Conservation (phyloP, 2,888 invertebrate species). For the Steinernema hermaphroditum region DNA sequence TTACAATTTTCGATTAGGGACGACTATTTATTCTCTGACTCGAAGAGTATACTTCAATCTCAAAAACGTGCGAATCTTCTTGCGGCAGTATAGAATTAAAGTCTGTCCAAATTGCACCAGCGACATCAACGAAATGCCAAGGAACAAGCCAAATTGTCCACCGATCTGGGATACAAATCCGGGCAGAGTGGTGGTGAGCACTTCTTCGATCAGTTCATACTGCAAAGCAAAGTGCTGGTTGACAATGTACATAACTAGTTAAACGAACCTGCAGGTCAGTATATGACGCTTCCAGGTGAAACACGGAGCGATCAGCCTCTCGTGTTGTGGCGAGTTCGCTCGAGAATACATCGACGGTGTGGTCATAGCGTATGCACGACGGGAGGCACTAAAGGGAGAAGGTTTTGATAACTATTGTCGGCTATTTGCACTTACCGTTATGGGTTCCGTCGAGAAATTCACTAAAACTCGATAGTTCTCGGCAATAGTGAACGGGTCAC, state of each 20-base stretch:
- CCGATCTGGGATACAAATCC: slow-evolving; percentile 45
- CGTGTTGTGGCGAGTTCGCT: slow-evolving; percentile 19
- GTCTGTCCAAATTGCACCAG: slow-evolving; percentile 37
- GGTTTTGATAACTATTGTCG: too few species aligned
- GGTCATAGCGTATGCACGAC: slow-evolving; percentile 12
- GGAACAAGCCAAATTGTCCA: slow-evolving; percentile 43
- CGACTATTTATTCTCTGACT: not conserved
- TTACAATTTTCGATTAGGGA: too few species aligned
- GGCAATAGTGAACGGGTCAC: slow-evolving; percentile 38
- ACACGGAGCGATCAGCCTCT: slow-evolving; percentile 4
- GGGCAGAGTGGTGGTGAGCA: slow-evolving; percentile 44
- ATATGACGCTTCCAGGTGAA: slow-evolving; percentile 35
- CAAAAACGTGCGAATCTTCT: not conserved
- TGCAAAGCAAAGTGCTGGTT: slow-evolving; percentile 22
- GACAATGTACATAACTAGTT: not conserved
- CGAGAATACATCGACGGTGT: slow-evolving; percentile 30
- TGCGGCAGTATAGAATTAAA: not conserved
- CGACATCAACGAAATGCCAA: slow-evolving; percentile 42
- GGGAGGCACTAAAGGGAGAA: slow-evolving; percentile 31
- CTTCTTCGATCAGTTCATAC: slow-evolving; percentile 43
- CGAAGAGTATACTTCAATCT: not conserved
- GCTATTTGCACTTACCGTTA: slow-evolving; percentile 1
- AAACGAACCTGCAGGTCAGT: slow-evolving; percentile 32
- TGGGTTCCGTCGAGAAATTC: slow-evolving; percentile 24
- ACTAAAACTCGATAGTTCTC: slow-evolving; percentile 35